A percentile compares a stretch with the other conserved stretches of the same genome.
phyloP scores from a whole-genome alignment of 2,888 invertebrate species.

The Tetrapedia diversipes region DNA sequence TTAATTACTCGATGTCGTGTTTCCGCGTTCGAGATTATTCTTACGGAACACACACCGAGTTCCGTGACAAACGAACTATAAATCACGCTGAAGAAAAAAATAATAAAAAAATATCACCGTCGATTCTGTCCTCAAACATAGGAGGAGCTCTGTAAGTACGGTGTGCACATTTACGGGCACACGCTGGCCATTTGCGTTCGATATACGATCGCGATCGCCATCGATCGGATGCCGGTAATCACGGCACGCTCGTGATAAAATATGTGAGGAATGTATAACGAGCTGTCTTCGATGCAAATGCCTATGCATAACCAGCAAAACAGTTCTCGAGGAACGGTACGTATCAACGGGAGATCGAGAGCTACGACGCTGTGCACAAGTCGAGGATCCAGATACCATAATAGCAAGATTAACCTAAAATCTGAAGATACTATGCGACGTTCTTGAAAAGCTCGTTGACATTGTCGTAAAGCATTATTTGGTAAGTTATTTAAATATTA shows the following conservation, averaged over 20 bases:
- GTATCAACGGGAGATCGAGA: not conserved
- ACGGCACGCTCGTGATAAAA: conserved; percentile 26
- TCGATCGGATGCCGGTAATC: conserved; percentile 26
- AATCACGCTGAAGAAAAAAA: no score
- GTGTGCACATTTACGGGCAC: conserved; percentile 8
- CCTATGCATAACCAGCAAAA: conserved; percentile 8
- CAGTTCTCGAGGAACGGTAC: not conserved
- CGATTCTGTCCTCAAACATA: no score
- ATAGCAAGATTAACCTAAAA: no score
- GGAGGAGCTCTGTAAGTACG: no score
- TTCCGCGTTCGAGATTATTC: not conserved
- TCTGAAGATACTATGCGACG: no score
- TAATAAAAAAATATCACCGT: no score
- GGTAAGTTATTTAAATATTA: no score
- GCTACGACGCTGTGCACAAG: no score
- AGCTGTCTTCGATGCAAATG: conserved; percentile 9
- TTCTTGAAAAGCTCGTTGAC: no score
- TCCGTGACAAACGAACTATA: not conserved
- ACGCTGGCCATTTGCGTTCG: conserved; percentile 11
- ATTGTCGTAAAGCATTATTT: no score
- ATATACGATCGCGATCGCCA: conserved; percentile 1
- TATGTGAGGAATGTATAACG: conserved; percentile 32
- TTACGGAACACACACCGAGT: not conserved
- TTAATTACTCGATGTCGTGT: not conserved
- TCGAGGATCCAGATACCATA: no score